phyloP scores from a whole-genome alignment of 2,888 invertebrate species.

The Onthophagus sagittarius region DNA sequence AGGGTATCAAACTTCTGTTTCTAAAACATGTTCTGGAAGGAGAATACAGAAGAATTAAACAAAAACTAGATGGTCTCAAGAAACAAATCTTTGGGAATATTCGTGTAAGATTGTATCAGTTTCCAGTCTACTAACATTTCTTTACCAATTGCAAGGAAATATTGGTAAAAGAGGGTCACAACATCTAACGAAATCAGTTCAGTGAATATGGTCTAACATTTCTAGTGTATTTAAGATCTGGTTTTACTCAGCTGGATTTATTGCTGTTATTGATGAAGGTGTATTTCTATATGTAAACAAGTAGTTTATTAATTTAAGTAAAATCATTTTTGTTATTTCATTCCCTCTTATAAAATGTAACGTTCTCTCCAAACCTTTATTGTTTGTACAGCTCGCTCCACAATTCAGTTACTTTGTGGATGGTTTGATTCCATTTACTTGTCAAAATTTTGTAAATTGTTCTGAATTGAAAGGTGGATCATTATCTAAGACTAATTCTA shows the following conservation, averaged over 20 bases:
- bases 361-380: background rate
- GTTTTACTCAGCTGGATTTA: slow-evolving; percentile 3
- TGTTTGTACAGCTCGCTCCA: background rate
- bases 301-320: background rate
- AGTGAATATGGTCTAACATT: too few relatives aligned
- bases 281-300: slow-evolving; percentile 6
- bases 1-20: too few relatives aligned
- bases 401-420: background rate
- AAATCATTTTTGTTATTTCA: background rate
- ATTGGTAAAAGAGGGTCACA: too few relatives aligned
- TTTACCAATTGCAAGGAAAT: too few relatives aligned
- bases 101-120: too few relatives aligned
- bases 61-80: too few relatives aligned
- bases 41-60: too few relatives aligned
- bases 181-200: too few relatives aligned
- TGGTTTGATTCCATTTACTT: slow-evolving; percentile 7
- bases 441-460: background rate
- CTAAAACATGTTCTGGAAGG: too few relatives aligned
- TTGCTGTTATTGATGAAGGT: background rate
- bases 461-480: background rate
- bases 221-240: too few relatives aligned
- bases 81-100: too few relatives aligned
- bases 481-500: slow-evolving; percentile 12
- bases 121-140: too few relatives aligned
- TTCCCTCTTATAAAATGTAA: background rate